A percentile compares a stretch with the other conserved stretches of the same genome.
Conservation (phyloP, 2,113 vertebrate species). For the Hipposideros armiger region DNA sequence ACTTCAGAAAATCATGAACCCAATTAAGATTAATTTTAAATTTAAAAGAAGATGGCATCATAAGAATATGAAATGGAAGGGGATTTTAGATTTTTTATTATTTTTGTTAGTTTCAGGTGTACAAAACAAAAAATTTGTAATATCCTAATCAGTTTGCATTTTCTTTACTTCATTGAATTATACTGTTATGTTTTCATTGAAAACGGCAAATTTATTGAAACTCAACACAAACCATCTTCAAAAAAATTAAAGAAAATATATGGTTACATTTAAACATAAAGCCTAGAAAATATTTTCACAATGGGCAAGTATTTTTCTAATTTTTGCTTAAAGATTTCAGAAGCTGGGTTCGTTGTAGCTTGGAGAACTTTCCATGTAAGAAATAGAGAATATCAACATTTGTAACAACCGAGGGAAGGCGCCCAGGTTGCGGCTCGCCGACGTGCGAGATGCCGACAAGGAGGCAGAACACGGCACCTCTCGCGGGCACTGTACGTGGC, state of each 20-base stretch:
- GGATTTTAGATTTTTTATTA: not conserved
- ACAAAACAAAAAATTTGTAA: not conserved
- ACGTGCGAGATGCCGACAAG: not conserved
- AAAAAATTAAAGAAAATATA: not conserved
- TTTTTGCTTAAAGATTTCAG: not conserved
- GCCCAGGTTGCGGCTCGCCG: not conserved
- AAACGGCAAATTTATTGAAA: conserved; percentile 19
- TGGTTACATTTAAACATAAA: conserved; percentile 10
- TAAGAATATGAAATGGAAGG: not conserved
- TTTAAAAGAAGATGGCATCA: not conserved
- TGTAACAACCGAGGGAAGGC: not conserved
- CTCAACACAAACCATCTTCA: not conserved
- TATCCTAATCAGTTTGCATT: not conserved
- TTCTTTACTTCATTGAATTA: conserved; percentile 29
- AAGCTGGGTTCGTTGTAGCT: not conserved
- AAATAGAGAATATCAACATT: too few species aligned
- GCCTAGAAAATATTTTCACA: not conserved
- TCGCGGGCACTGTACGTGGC: not conserved
- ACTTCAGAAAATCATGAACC: conserved; percentile 50
- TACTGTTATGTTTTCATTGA: not conserved
- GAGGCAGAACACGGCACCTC: not conserved
- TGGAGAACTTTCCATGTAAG: not conserved
- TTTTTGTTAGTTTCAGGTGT: not conserved
- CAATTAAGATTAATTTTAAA: conserved; percentile 72
- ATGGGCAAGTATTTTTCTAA: not conserved